Conservation (phyloP, 2,113 vertebrate species). For the Chloroceryle aenea region DNA sequence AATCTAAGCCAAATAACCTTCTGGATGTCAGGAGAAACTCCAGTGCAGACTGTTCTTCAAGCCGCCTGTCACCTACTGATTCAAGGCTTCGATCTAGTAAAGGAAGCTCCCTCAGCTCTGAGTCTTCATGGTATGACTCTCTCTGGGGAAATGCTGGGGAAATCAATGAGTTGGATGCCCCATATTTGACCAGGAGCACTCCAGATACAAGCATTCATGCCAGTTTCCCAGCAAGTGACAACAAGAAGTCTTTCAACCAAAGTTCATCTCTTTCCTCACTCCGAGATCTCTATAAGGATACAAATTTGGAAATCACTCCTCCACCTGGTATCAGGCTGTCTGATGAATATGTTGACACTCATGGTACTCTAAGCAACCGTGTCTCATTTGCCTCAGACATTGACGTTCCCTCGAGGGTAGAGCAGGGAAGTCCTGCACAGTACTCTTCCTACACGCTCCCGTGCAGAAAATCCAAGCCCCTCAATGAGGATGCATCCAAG, state of each 20-base stretch:
- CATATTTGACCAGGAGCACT: constrained; percentile 71
- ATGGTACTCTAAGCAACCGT: constrained; percentile 73
- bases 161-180: constrained; percentile 81
- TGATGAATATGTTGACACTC: constrained; percentile 71
- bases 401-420: constrained; percentile 84
- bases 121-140: constrained; percentile 94
- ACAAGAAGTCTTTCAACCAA: constrained; percentile 79
- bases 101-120: constrained; percentile 92
- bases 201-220: constrained; percentile 71
- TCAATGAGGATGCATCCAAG: constrained; percentile 77
- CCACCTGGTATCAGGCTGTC: constrained; percentile 77
- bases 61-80: constrained; percentile 71
- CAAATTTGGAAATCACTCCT: constrained; percentile 78
- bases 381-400: constrained; percentile 88
- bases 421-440: constrained; percentile 76
- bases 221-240: constrained; percentile 59
- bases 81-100: constrained; percentile 89
- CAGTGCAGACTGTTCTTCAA: constrained; percentile 63
- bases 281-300: constrained; percentile 83
- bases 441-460: constrained; percentile 93
- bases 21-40: constrained; percentile 69
- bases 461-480: constrained; percentile 84
- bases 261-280: constrained; percentile 84
- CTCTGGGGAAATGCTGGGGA: constrained; percentile 88
- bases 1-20: constrained; percentile 71